phyloP scores from a whole-genome alignment of 2,113 vertebrate species.

The Channa argus region DNA sequence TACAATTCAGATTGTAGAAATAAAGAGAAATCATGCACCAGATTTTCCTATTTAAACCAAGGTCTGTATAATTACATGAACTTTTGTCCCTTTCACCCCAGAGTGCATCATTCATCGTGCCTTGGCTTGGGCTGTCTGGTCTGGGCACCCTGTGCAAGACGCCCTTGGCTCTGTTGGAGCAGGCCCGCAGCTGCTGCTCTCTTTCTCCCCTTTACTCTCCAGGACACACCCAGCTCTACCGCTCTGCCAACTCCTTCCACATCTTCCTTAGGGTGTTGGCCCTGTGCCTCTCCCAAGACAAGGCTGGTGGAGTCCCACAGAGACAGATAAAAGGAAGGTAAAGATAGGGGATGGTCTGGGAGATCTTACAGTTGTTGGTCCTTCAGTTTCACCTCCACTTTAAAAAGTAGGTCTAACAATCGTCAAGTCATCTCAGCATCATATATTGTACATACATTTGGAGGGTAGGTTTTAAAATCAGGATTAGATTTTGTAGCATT shows the following conservation, averaged over 20 bases:
- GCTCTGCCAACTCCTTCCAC: slow-evolving; percentile 91
- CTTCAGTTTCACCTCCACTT: slow-evolving; percentile 27
- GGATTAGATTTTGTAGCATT: slow-evolving; percentile 35
- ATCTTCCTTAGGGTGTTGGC: slow-evolving; percentile 94
- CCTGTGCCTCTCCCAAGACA: slow-evolving; percentile 87
- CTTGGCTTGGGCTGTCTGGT: slow-evolving; percentile 92
- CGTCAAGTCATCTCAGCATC: slow-evolving; percentile 11
- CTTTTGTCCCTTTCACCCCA: slow-evolving; percentile 67
- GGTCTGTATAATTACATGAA: neutral
- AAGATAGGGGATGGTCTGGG: slow-evolving; percentile 35
- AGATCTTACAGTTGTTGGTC: slow-evolving; percentile 36
- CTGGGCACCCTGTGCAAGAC: slow-evolving; percentile 87
- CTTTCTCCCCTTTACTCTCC: slow-evolving; percentile 68
- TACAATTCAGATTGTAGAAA: too few relatives aligned
- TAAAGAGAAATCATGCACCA: neutral
- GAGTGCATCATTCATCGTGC: slow-evolving; percentile 90
- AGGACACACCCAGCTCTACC: slow-evolving; percentile 85
- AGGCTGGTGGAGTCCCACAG: slow-evolving; percentile 87
- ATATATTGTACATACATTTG: slow-evolving; percentile 1
- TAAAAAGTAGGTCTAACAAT: slow-evolving; percentile 29
- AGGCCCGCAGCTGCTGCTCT: slow-evolving; percentile 88
- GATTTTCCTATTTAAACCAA: neutral
- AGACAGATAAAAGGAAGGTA: slow-evolving; percentile 99
- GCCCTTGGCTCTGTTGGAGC: slow-evolving; percentile 88
- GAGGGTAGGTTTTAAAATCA: slow-evolving; percentile 36